phyloP scores from a whole-genome alignment of 2,113 vertebrate species.

The Nymphicus hollandicus region DNA sequence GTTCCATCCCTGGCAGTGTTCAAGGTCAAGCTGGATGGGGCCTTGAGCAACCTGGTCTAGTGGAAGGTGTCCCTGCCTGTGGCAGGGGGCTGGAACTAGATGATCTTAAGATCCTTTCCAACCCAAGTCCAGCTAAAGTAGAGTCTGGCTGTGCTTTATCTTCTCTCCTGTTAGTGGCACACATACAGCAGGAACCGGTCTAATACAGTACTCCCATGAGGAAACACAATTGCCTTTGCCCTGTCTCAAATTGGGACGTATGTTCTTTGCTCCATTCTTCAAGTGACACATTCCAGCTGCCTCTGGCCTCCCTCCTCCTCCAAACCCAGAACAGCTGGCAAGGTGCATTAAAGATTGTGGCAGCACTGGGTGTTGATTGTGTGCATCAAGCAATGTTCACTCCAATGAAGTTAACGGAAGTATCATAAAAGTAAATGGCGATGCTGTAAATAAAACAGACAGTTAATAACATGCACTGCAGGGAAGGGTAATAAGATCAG shows the following conservation, averaged over 20 bases:
- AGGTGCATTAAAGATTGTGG: background rate
- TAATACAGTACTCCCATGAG: background rate
- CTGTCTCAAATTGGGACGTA: background rate
- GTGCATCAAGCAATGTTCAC: constrained; percentile 10
- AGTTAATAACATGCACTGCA: constrained; percentile 33
- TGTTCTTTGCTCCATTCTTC: background rate
- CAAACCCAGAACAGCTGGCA: background rate
- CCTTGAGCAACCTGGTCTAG: background rate
- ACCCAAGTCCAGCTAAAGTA: background rate
- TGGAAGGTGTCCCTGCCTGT: background rate
- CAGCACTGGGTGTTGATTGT: background rate
- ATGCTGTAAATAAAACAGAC: constrained; percentile 45
- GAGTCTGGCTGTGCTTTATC: background rate
- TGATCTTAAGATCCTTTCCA: background rate
- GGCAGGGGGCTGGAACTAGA: background rate
- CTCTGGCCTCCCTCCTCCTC: background rate
- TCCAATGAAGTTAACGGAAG: constrained; percentile 34
- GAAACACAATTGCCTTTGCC: background rate
- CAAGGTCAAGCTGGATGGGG: background rate
- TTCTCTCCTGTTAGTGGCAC: background rate
- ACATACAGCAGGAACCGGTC: background rate
- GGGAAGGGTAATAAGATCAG: constrained; percentile 50
- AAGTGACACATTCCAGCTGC: background rate
- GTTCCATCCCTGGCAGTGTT: background rate
- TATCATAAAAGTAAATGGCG: constrained; percentile 36